Evolutionary conservation across 2,797 vertebrate genomes (phyloP), one percentile per base, ranked within the genome.

Genomic region (Pseudomugil gertrudae): DNA sequence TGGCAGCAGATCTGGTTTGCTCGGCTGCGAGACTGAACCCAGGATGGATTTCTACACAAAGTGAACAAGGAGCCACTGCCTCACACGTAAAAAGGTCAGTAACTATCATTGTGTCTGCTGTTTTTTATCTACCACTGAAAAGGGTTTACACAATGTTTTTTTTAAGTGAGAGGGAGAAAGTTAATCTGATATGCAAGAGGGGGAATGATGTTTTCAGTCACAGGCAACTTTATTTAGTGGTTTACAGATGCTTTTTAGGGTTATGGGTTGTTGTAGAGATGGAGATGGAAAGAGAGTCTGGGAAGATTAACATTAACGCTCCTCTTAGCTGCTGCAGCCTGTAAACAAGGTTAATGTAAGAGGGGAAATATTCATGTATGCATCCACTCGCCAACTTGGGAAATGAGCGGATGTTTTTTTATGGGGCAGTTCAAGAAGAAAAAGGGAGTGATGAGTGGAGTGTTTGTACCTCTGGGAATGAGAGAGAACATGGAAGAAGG

Each of bases 41-140:
- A 51, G 79, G 66, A 89, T 87, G 87, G 86, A 88, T 91, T 84
- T 87, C 81, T 79, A 81, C 80, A 69, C 54, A 29, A 89, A 53
- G 63, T 91, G 83, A 78, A 30, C 58, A 40, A 72, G 64, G 61
- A 81, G 50, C 35, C 59, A 65, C 76, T 26, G 73, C 72, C 51
- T 64, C 54, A 48, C 50, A 76, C 43, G n/a, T n/a, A 14, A 50
- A 59, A 67, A 90, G 90, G 89, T 91, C 67, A 73, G 90, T 87
- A 67, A 73, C 62, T 73, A 27, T 73, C 7, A 33, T 15, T 26
- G 1, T 1, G 32, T 10, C 33, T 23, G 5, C 32, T 30, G 38
- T 69, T 52, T n/a, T 57, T 58, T n/a, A 30, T 50, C 27, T 52
- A 55, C 29, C 60, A 52, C 52, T 56, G 5, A 53, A 24, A 60